These are phyloP conservation scores for Coracias cyanogaster DNA, from an alignment of 2,797 vertebrate genomes.

Conservation along the genomic window DNA sequence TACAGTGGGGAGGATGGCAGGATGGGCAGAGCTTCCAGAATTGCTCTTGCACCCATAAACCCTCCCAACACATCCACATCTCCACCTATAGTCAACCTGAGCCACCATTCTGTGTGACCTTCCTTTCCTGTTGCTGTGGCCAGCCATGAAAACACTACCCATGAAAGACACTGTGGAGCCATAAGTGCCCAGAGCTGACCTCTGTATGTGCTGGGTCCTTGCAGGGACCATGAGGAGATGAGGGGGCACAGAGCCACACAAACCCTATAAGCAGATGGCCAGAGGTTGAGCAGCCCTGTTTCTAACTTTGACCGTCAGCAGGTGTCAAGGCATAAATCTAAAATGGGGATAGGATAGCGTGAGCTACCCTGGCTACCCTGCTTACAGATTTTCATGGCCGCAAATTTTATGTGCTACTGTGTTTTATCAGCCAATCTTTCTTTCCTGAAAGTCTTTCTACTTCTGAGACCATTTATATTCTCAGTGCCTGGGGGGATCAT, in stretches of 20 bases:
- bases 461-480: background rate
- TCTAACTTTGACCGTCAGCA: background rate
- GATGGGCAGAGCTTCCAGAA: background rate
- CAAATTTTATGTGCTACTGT: background rate
- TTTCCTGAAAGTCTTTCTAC: background rate
- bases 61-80: background rate
- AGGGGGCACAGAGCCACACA: background rate
- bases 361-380: background rate
- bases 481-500: background rate
- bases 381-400: background rate
- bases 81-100: background rate
- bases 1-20: background rate
- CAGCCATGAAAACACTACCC: background rate
- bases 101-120: background rate
- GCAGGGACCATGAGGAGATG: background rate
- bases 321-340: background rate
- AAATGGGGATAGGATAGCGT: rapidly evolving
- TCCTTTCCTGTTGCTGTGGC: background rate
- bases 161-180: background rate
- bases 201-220: rapidly evolving
- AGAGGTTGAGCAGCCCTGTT: background rate
- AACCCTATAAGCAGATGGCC: background rate
- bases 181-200: rapidly evolving
- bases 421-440: background rate
- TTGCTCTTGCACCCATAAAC: background rate